These are phyloP conservation scores for Dolomedes plantarius DNA, from an alignment of 2,888 invertebrate species.

Conservation along the genomic window DNA sequence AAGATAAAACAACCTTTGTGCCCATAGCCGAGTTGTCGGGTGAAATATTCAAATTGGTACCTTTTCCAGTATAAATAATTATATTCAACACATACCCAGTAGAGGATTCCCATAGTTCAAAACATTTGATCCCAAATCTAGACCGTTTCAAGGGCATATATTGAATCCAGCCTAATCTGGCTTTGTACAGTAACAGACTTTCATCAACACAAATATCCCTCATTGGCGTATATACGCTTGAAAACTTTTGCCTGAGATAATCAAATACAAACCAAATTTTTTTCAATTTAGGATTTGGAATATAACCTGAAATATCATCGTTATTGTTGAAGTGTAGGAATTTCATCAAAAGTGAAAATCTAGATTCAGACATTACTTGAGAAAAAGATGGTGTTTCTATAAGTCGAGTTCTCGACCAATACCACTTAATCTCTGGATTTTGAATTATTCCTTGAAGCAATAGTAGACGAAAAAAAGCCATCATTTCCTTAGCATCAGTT, in stretches of 20 bases:
- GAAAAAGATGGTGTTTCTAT: conserved; percentile 10
- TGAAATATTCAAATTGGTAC: too few species aligned
- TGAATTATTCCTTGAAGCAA: conserved; percentile 23
- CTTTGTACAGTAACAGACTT: conserved; percentile 10
- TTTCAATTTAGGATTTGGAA: too few species aligned
- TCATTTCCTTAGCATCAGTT: background rate
- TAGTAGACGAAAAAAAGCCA: conserved; percentile 10
- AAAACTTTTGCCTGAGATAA: conserved; percentile 9
- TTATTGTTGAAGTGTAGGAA: conserved; percentile 37
- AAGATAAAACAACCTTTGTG: too few species aligned
- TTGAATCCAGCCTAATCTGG: conserved; percentile 7
- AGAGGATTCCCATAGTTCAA: background rate
- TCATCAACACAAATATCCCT: too few species aligned
- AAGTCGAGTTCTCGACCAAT: conserved; percentile 3
- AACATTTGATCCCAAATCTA: conserved; percentile 3
- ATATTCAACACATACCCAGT: background rate
- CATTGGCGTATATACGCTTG: conserved; percentile 25
- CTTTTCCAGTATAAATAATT: too few species aligned
- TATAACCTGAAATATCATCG: background rate
- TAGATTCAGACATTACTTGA: conserved; percentile 8
- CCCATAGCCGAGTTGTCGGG: too few species aligned
- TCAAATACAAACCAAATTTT: conserved; percentile 24
- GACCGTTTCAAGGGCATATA: background rate
- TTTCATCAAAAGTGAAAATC: conserved; percentile 17
- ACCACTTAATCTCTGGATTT: conserved; percentile 28